Evolutionary conservation across 2,797 vertebrate species (phyloP).

Genomic region (Coranthus polyacanthus): DNA sequence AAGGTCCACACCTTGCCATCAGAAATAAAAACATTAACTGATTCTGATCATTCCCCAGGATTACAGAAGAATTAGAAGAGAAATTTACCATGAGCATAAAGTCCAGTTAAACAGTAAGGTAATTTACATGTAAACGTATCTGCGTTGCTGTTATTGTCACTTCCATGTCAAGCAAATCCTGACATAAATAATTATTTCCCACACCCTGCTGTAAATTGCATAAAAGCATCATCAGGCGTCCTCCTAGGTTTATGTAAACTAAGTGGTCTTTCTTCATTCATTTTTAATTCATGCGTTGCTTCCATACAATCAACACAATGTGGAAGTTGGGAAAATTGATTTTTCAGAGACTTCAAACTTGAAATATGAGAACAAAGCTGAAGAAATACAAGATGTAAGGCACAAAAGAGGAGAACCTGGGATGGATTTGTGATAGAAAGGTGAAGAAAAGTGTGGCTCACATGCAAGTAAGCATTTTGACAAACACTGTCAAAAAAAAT

Average conservation of each 20-base stretch:
- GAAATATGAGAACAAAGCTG: conserved; percentile 6
- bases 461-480: conserved; percentile 58
- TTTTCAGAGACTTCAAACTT: background rate
- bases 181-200: conserved; percentile 13
- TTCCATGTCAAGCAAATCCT: background rate
- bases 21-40: too few species aligned
- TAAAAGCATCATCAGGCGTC: conserved; percentile 43
- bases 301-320: conserved; percentile 9
- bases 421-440: conserved; percentile 19
- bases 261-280: conserved; percentile 34
- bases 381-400: background rate
- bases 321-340: conserved; percentile 14
- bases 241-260: conserved; percentile 26
- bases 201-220: conserved; percentile 15
- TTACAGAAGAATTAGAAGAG: too few species aligned
- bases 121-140: conserved; percentile 7
- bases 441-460: conserved; percentile 46
- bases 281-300: conserved; percentile 34
- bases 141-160: background rate
- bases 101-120: background rate
- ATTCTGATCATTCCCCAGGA: too few species aligned
- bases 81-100: background rate
- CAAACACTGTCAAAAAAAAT: conserved; percentile 56
- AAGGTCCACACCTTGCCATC: too few species aligned
- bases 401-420: background rate